Evolutionary conservation across 2,888 invertebrate genomes (phyloP), one percentile per base, ranked within the genome.

Genomic region (Hemistola chrysoprasaria): DNA sequence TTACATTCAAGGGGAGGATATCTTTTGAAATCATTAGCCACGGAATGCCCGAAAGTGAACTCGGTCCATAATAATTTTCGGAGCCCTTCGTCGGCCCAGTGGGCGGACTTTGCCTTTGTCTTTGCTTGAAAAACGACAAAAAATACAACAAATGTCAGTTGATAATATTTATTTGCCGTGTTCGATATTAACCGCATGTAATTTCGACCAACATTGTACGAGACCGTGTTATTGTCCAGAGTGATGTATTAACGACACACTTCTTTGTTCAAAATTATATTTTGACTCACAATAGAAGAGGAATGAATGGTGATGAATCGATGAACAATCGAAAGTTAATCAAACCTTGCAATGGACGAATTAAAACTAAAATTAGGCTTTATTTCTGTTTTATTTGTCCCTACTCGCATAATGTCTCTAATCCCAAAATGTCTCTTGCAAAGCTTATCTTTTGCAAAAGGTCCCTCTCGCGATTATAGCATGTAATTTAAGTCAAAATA

Each of bases 1-100:
- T 86, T 85, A 87, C 84, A 88, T 88, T 88, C 85, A 88, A 77
- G 85, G 88, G 88, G 88, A 84, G 88, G 88, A 56, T 85, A 82
- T 80, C 67, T 78, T 63, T 85, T 83, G 64, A 80, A 88, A 87
- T 88, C 87, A 88, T 88, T 88, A 88, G 85, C 71, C 71, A 66
- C 63, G 80, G 85, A 87, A 87, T 88, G 85, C 72, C 61, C 71
- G 71, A 71, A 81, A 78, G 72, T 71, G 72, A 73, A 72, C 75
- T 73, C 58, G 68, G 64, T 58, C 74, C 71, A 76, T 86, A 81
- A 87, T 87, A 84, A 87, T 86, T 87, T 74, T 84, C 65, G 80
- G 76, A 72, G 72, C 77, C 78, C 77, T 80, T 73, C 71, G 63
- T 63, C 65, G 63, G 70, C 70, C 34, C 36, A 71, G 85, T 86